A percentile compares a stretch with the other conserved stretches of the same genome.
Evolutionary conservation across 1,140 invertebrate genomes (phyloP).

Genomic region (Apolygus lucorum): DNA sequence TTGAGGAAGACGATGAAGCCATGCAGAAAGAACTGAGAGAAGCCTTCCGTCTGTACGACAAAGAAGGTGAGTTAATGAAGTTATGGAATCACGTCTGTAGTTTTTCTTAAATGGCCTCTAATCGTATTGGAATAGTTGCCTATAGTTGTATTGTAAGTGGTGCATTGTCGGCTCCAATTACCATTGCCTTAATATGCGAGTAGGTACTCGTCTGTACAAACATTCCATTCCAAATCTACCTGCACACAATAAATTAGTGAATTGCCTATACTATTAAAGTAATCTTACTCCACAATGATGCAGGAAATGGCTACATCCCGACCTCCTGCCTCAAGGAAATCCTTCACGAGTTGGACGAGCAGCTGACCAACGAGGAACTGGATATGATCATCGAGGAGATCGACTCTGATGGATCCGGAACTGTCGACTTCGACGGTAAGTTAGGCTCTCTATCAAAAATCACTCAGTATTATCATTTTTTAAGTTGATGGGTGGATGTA

Average conservation of each 20-base stretch:
- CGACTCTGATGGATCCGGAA: constrained; percentile 86
- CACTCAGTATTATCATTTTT: constrained; percentile 20
- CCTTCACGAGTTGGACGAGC: constrained; percentile 82
- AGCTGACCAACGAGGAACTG: constrained; percentile 81
- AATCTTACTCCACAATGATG: too few relatives aligned
- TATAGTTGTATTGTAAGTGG: too few relatives aligned
- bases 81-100: too few relatives aligned
- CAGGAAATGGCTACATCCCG: constrained; percentile 91
- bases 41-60: constrained; percentile 83
- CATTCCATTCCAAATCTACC: too few relatives aligned
- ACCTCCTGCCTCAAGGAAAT: constrained; percentile 86
- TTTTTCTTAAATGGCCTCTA: too few relatives aligned
- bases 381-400: constrained; percentile 96
- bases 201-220: too few relatives aligned
- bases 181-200: too few relatives aligned
- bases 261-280: too few relatives aligned
- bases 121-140: too few relatives aligned
- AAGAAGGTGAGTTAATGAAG: constrained; percentile 57
- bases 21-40: constrained; percentile 86
- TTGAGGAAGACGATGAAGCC: constrained; percentile 88
- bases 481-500: not conserved
- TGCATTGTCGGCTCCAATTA: too few relatives aligned
- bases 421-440: constrained; percentile 60
- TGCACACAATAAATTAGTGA: too few relatives aligned
- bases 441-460: constrained; percentile 17